Evolutionary conservation across 2,888 invertebrate species (phyloP).

Genomic region (Phanerotoma sp.): DNA sequence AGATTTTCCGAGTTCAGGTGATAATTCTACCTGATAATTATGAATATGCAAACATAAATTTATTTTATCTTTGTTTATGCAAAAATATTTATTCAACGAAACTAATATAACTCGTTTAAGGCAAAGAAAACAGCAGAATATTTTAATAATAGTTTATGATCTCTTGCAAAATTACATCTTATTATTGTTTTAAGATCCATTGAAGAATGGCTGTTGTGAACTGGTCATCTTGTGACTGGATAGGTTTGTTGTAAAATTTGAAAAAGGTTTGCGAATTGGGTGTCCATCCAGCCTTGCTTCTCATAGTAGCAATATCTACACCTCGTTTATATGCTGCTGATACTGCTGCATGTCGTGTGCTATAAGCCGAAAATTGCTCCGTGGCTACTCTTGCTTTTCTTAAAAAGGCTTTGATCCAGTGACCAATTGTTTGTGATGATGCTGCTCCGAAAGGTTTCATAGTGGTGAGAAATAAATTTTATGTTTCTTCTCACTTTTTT

Average conservation of each 20-base stretch:
- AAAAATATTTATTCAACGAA: too few species aligned
- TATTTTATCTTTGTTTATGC: background rate
- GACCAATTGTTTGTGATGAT: constrained; percentile 31
- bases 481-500: constrained; percentile 9
- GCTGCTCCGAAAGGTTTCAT: constrained; percentile 14
- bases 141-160: too few species aligned
- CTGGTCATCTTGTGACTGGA: constrained; percentile 9
- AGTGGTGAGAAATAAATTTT: constrained; percentile 12
- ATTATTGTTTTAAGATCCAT: constrained; percentile 7
- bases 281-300: background rate
- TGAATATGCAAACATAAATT: background rate
- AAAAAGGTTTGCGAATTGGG: background rate
- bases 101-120: too few species aligned
- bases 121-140: too few species aligned
- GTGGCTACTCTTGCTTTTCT: constrained; percentile 29
- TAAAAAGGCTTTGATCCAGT: constrained; percentile 33
- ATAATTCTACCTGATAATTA: constrained; percentile 1
- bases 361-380: constrained; percentile 28
- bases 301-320: constrained; percentile 11
- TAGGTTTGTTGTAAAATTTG: constrained; percentile 13
- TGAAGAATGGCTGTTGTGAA: constrained; percentile 17
- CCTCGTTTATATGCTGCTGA: constrained; percentile 23
- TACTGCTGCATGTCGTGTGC: constrained; percentile 29
- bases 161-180: too few species aligned
- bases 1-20: constrained; percentile 16